These are phyloP conservation scores for Pterobdella sp. DNA, from an alignment of 2,888 invertebrate genomes.

Conservation along the genomic window DNA sequence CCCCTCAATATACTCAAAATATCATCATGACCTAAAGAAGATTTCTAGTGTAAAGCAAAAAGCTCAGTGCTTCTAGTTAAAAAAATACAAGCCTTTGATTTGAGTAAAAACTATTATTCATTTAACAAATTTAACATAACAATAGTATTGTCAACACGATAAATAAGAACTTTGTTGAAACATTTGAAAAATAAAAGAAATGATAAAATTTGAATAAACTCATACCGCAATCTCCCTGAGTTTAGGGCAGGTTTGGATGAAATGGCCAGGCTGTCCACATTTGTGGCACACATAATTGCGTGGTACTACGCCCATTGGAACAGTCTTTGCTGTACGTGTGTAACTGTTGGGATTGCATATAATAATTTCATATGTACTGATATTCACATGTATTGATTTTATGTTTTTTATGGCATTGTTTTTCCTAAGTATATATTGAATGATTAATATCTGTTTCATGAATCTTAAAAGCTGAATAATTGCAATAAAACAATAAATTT, in stretches of 20 bases:
- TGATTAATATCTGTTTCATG: not conserved
- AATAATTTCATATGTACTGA: not conserved
- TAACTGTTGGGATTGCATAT: conserved; percentile 59
- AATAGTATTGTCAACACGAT: too few relatives aligned
- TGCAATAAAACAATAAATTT: not conserved
- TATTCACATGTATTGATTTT: not conserved
- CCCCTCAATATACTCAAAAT: too few relatives aligned
- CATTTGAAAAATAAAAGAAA: too few relatives aligned
- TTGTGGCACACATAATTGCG: conserved; percentile 85
- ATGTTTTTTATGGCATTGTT: not conserved
- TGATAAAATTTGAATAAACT: too few relatives aligned
- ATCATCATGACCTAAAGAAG: too few relatives aligned
- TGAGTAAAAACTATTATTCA: too few relatives aligned
- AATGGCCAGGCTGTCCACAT: conserved; percentile 89
- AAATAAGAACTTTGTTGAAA: too few relatives aligned
- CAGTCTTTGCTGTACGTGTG: conserved; percentile 71
- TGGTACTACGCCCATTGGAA: conserved; percentile 75
- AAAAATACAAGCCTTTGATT: too few relatives aligned
- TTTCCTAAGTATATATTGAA: conserved; percentile 1
- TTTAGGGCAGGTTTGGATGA: conserved; percentile 87
- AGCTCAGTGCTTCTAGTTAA: too few relatives aligned
- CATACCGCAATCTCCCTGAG: conserved; percentile 40
- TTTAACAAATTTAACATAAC: too few relatives aligned
- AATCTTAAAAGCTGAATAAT: not conserved
- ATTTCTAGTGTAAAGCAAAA: too few relatives aligned